These are phyloP conservation scores for Pinna nobilis DNA, from an alignment of 1,140 invertebrate species.

Conservation along the genomic window DNA sequence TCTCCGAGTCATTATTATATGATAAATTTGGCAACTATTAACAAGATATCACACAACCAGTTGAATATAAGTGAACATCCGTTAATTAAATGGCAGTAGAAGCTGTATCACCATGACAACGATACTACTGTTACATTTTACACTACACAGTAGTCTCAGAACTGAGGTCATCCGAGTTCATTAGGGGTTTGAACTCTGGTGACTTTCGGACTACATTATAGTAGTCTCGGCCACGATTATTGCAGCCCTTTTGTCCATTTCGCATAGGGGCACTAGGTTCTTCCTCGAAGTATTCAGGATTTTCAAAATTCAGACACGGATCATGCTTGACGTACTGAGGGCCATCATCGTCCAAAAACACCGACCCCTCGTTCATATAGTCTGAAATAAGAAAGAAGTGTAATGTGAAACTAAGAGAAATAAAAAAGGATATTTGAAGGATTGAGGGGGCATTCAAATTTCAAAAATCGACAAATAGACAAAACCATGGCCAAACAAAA, in stretches of 20 bases:
- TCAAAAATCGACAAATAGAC: neutral
- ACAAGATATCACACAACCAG: slow-evolving; percentile 14
- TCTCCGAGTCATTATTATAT: too few species aligned
- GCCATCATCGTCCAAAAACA: slow-evolving; percentile 31
- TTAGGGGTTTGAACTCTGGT: slow-evolving; percentile 33
- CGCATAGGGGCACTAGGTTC: slow-evolving; percentile 1
- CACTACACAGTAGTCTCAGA: slow-evolving; percentile 35
- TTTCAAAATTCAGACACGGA: slow-evolving; percentile 45
- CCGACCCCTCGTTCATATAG: slow-evolving; percentile 49
- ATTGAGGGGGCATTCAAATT: too few species aligned
- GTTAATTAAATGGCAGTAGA: slow-evolving; percentile 20
- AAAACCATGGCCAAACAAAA: neutral
- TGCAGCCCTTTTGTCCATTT: slow-evolving; percentile 29
- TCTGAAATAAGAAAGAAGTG: slow-evolving; percentile 36
- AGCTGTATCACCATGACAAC: slow-evolving; percentile 14
- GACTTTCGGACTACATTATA: slow-evolving; percentile 24
- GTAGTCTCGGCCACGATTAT: slow-evolving; percentile 23
- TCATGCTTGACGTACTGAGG: slow-evolving; percentile 39
- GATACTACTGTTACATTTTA: neutral
- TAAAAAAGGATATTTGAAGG: too few species aligned
- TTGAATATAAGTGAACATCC: neutral
- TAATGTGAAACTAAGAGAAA: too few species aligned
- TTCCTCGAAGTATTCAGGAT: slow-evolving; percentile 57
- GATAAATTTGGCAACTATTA: neutral
- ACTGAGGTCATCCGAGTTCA: slow-evolving; percentile 22